Conservation (phyloP, 2,888 invertebrate genomes). For the Leptura quadrifasciata region DNA sequence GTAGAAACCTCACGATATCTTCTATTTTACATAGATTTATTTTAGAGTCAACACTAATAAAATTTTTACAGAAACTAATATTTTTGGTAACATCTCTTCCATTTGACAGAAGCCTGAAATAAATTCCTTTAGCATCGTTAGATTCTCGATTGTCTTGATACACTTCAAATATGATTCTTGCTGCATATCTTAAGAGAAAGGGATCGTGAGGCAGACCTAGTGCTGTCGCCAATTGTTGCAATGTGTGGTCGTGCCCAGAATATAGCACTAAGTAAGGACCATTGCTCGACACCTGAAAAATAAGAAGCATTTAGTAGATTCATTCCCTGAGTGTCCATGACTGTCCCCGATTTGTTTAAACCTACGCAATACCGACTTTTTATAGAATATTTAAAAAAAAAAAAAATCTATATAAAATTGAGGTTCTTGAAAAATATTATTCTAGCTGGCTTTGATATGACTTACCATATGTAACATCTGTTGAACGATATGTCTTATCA, state of each 20-base stretch:
- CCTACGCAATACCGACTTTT: too few species aligned
- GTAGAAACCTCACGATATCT: constrained; percentile 89
- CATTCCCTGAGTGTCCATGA: too few species aligned
- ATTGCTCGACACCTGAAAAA: constrained; percentile 67
- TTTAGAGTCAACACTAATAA: constrained; percentile 75
- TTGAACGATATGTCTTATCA: constrained; percentile 87
- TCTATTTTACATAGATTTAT: constrained; percentile 87
- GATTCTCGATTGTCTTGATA: constrained; percentile 79
- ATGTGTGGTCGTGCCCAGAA: constrained; percentile 94
- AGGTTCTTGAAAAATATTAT: too few species aligned
- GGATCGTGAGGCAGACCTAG: constrained; percentile 82
- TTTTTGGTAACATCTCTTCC: constrained; percentile 90
- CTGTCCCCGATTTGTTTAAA: too few species aligned
- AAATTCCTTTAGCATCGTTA: constrained; percentile 80
- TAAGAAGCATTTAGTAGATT: background rate
- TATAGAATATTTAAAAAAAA: too few species aligned
- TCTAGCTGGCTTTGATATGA: background rate
- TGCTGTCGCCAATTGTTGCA: constrained; percentile 88
- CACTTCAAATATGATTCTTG: constrained; percentile 91
- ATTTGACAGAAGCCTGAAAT: constrained; percentile 89
- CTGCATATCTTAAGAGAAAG: constrained; percentile 86
- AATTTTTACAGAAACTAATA: constrained; percentile 86
- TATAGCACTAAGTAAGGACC: constrained; percentile 71
- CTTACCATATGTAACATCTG: constrained; percentile 87
- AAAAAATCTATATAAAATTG: too few species aligned